Base-by-base conservation (phyloP, 2,888 invertebrate species). In the Platypus cylindrus region DNA sequence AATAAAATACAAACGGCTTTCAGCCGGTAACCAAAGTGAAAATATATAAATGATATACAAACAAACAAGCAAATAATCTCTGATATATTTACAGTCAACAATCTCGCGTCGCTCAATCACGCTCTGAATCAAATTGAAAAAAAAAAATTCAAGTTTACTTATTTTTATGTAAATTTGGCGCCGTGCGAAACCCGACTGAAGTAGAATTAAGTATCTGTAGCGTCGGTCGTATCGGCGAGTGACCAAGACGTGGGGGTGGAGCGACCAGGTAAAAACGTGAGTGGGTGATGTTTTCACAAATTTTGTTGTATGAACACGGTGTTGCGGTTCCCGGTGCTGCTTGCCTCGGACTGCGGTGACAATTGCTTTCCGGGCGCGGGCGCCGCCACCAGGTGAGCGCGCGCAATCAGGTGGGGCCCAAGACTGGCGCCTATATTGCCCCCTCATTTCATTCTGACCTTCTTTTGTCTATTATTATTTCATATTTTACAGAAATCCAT, bases 231-330 rank as follows among this genome's bases (percentile, higher is more conserved):
- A 44, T 38, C 44, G 52, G 65, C 50, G 51, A 54, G 49, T 51
- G 51, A 51, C 51, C 51, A 52, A 50, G 52, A 52, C 55, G 57
- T 58, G 67, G 62, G 64, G 69, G 68, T 62, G 69, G 71, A 55
- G 62, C 71, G 69, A 62, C 68, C 68, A 68, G 71, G 71, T 55
- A 71, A 44, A 38, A 37, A 38, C 32, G 44, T 38, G 41, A 68
- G 67, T 71, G 68, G 63, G 67, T 68, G 63, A 53, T 49, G 38
- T 48, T 48, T 53, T 52, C 55, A 58, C 58, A 54, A 54, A 58
- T 56, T n/a, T n/a, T n/a, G n/a, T n/a, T 59, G 56, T 59, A 49
- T 52, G 52, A 58, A 59, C 64, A 58, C 63, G 60, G 58, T 41
- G 42, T 43, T 40, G 36, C 38, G 33, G 39, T 32, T 32, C 32